Evolutionary conservation across 2,797 vertebrate genomes (phyloP).

Genomic region (Salarias fasciatus): DNA sequence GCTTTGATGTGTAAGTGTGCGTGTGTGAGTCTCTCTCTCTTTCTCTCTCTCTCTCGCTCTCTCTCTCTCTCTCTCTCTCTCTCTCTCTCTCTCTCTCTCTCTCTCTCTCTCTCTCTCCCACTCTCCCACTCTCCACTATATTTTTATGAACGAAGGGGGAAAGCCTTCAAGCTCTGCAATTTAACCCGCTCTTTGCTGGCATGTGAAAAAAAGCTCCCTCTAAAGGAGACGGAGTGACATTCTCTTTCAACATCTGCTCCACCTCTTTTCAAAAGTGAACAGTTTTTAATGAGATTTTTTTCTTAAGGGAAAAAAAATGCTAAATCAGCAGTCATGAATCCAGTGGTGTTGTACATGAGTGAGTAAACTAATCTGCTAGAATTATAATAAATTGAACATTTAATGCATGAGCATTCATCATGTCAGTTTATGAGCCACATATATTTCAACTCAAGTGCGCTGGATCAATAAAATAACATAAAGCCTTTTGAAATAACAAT

Average conservation of each 20-base stretch:
- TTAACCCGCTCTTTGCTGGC: slow-evolving; percentile 78
- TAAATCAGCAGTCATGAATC: no score
- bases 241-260: slow-evolving; percentile 1
- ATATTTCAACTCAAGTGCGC: no score
- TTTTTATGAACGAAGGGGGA: slow-evolving; percentile 84
- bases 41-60: slow-evolving; percentile 51
- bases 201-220: slow-evolving; percentile 38
- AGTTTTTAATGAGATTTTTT: no score
- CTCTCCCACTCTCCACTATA: slow-evolving; percentile 49
- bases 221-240: slow-evolving; percentile 38
- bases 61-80: slow-evolving; percentile 37
- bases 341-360: no score
- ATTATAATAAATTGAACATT: no score
- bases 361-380: no score
- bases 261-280: no score
- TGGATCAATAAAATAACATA: no score
- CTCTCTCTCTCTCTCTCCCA: slow-evolving; percentile 41
- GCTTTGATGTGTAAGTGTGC: slow-evolving; percentile 91
- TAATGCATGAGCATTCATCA: no score
- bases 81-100: slow-evolving; percentile 43
- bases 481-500: no score
- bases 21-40: slow-evolving; percentile 74
- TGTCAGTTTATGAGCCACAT: no score
- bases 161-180: slow-evolving; percentile 80
- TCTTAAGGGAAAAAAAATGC: no score